These are phyloP conservation scores for Pseudomyrmex sp. DNA, from an alignment of 1,140 invertebrate genomes.

Conservation along the genomic window DNA sequence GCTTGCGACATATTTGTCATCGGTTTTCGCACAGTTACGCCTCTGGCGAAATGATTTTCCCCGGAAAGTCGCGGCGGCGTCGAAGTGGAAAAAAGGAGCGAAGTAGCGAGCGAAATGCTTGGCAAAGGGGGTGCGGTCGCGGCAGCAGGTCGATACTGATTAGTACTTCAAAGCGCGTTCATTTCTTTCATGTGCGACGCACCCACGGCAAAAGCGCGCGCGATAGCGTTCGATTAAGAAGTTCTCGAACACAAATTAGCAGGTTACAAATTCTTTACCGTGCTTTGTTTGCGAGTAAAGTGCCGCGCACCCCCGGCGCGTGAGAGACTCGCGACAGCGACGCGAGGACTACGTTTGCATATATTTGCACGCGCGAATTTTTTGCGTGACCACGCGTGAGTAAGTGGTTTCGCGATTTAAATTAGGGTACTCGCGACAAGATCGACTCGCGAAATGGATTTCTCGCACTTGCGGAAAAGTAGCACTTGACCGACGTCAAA, in stretches of 20 bases:
- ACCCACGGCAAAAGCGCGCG: constrained; percentile 68
- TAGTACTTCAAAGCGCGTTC: constrained; percentile 82
- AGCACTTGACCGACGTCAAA: neutral
- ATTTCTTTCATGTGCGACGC: constrained; percentile 60
- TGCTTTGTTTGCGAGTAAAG: constrained; percentile 76
- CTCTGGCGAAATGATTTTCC: constrained; percentile 43
- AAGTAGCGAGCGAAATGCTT: neutral
- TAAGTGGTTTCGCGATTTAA: constrained; percentile 75
- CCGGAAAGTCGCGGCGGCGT: constrained; percentile 43
- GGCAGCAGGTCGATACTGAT: constrained; percentile 81
- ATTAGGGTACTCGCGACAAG: constrained; percentile 73
- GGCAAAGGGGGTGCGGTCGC: constrained; percentile 61
- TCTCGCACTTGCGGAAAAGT: neutral
- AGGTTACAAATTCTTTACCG: constrained; percentile 78
- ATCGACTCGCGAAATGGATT: constrained; percentile 51
- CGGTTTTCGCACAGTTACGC: constrained; percentile 21
- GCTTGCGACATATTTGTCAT: neutral
- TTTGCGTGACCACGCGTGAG: constrained; percentile 54
- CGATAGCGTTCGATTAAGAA: constrained; percentile 76
- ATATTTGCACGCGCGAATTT: constrained; percentile 25
- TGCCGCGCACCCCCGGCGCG: constrained; percentile 47
- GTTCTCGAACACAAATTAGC: constrained; percentile 81
- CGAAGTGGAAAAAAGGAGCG: constrained; percentile 14
- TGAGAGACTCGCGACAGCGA: constrained; percentile 49
- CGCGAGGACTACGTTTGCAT: constrained; percentile 35